Evolutionary conservation across 2,888 invertebrate genomes (phyloP).

Genomic region (Drosophila prostipennis): DNA sequence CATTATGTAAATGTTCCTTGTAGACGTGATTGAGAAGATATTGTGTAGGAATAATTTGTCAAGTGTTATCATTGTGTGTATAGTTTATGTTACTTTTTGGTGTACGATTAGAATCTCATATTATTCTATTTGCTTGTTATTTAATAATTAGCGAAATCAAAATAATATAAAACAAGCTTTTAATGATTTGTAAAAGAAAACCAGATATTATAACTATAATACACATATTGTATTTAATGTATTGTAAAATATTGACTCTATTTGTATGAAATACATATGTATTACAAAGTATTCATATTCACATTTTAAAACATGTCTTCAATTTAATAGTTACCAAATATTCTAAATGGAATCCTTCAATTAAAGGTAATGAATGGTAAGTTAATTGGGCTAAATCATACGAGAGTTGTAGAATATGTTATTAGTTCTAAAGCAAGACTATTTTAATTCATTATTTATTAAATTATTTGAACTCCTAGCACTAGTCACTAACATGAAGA

Average conservation of each 20-base stretch:
- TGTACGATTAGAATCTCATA: conserved; percentile 54
- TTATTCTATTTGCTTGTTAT: conserved; percentile 75
- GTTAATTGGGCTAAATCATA: background rate
- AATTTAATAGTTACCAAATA: background rate
- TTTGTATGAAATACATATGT: conserved; percentile 79
- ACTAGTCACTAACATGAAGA: too few relatives aligned
- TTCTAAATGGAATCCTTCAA: background rate
- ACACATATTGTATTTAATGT: conserved; percentile 68
- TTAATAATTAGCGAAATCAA: conserved; percentile 55
- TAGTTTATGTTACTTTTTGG: conserved; percentile 66
- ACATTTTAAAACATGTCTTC: conserved; percentile 2
- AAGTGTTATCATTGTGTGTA: conserved; percentile 68
- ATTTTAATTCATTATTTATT: too few relatives aligned
- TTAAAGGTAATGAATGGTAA: background rate
- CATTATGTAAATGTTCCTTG: conserved; percentile 81
- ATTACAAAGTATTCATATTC: conserved; percentile 45
- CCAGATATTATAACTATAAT: conserved; percentile 54
- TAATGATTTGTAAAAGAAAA: conserved; percentile 61
- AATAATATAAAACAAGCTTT: conserved; percentile 68
- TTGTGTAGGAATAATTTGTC: conserved; percentile 55
- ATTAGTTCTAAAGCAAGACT: too few relatives aligned
- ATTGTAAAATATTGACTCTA: conserved; percentile 79
- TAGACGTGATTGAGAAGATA: conserved; percentile 45
- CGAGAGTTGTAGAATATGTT: too few relatives aligned
- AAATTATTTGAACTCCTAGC: too few relatives aligned